Evolutionary conservation across 2,113 vertebrate genomes (phyloP), one percentile per base, ranked within the genome.

Genomic region (Otolemur garnettii): DNA sequence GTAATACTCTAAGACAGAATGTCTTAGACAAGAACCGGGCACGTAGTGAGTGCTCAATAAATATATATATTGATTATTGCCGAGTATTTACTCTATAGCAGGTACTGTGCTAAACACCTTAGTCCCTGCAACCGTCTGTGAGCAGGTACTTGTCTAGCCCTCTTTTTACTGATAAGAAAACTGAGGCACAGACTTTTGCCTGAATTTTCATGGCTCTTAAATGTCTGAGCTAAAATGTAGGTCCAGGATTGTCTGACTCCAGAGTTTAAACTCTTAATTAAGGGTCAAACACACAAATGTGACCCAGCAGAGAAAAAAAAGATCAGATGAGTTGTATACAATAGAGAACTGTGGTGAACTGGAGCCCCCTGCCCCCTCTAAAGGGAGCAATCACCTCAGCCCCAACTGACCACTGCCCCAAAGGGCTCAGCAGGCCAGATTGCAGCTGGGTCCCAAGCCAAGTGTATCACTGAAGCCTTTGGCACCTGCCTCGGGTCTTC

Each of bases 31-130:
- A 79, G 26, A 22, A 38, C 5, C 17, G 28, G 21, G 17, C 33
- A 50, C 33, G 6, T 9, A 59, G 21, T 53, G 57, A 50, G 26
- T 4, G 12, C 45, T n/a, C 77, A 38, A 7, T 11, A 42, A 59
- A 30, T 22, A 18, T 15, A 1, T 14, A 1, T 14, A 2, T 30
- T 21, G 7, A 42, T 24, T 19, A 30, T 17, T 28, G 1, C 5
- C 35, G 38, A 38, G 62, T 35, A 22, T 45, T 30, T 11, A 7
- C 62, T 72, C 7, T 53, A 6, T 14, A 28, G 4, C 62, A 66
- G 59, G 21, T 5, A 7, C 42, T 53, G 50, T 53, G 24, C 55
- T 50, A 6, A 66, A 38, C 42, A 26, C 12, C 22, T 38, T 87
- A 69, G 38, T 62, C 59, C 24, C 55, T 66, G 26, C 66, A 59